Evolutionary conservation across 2,888 invertebrate species (phyloP).

Genomic region (Luffia ferchaultella): DNA sequence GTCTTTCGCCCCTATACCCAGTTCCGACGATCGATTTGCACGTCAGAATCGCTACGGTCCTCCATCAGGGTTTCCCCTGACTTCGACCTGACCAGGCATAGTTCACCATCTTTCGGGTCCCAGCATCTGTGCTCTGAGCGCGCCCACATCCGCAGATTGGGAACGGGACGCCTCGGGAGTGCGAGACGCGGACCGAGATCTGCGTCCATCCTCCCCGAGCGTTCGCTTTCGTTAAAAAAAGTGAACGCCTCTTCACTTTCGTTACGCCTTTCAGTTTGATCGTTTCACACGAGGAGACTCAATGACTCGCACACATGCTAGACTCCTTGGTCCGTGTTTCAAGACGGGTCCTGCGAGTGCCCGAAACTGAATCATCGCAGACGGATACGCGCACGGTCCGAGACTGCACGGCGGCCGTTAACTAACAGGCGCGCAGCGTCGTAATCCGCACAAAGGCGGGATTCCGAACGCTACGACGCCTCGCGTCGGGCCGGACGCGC

Average conservation of each 20-base stretch:
- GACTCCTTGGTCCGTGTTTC: conserved; percentile 82
- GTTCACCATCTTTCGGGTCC: conserved; percentile 80
- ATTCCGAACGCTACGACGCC: too few species aligned
- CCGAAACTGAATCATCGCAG: too few species aligned
- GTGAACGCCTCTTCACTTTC: conserved; percentile 61
- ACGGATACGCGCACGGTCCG: too few species aligned
- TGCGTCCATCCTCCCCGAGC: neutral
- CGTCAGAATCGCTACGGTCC: conserved; percentile 78
- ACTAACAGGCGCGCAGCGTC: too few species aligned
- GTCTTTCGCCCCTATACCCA: conserved; percentile 77
- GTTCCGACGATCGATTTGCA: conserved; percentile 82
- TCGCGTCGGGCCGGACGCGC: too few species aligned
- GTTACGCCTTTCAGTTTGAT: conserved; percentile 71
- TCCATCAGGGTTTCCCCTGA: conserved; percentile 75
- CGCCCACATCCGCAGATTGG: conserved; percentile 28
- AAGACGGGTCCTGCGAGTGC: conserved; percentile 74
- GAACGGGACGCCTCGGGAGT: conserved; percentile 23
- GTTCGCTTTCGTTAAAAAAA: too few species aligned
- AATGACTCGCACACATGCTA: conserved; percentile 76
- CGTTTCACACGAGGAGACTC: too few species aligned
- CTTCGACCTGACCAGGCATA: conserved; percentile 76
- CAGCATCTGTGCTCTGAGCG: conserved; percentile 72
- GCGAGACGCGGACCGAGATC: neutral
- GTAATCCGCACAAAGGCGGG: too few species aligned
- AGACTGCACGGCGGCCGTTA: too few species aligned